phyloP scores from a whole-genome alignment of 2,888 invertebrate genomes.

The Amphimallon solstitiale region DNA sequence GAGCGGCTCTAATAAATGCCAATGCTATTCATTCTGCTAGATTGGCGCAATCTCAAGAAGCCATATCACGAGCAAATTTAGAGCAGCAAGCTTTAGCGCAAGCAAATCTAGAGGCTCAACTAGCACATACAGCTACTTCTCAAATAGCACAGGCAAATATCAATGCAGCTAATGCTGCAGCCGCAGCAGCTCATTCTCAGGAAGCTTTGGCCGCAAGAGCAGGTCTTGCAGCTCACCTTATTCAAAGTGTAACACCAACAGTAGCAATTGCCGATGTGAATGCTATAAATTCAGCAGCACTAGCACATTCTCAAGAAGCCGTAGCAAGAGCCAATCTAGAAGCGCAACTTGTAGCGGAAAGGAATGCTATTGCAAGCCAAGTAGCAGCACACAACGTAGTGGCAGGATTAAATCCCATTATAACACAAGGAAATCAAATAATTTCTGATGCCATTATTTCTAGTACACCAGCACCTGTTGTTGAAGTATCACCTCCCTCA shows the following conservation, averaged over 20 bases:
- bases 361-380: conserved; percentile 11
- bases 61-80: background rate
- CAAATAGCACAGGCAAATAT: background rate
- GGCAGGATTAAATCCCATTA: conserved; percentile 31
- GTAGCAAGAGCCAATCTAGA: background rate
- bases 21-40: background rate
- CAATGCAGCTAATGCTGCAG: background rate
- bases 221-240: background rate
- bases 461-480: conserved; percentile 32
- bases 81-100: background rate
- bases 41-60: conserved; percentile 9
- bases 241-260: background rate
- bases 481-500: conserved; percentile 8
- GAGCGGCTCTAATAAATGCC: background rate
- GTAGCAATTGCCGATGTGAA: conserved; percentile 10
- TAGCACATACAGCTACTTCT: background rate
- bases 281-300: conserved; percentile 9
- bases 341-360: conserved; percentile 17
- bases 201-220: background rate
- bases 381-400: conserved; percentile 10
- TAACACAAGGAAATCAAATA: conserved; percentile 37
- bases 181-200: background rate
- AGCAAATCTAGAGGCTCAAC: conserved; percentile 28
- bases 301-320: background rate
- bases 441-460: conserved; percentile 35